phyloP scores from a whole-genome alignment of 2,797 vertebrate genomes.

The Bufotes viridis region DNA sequence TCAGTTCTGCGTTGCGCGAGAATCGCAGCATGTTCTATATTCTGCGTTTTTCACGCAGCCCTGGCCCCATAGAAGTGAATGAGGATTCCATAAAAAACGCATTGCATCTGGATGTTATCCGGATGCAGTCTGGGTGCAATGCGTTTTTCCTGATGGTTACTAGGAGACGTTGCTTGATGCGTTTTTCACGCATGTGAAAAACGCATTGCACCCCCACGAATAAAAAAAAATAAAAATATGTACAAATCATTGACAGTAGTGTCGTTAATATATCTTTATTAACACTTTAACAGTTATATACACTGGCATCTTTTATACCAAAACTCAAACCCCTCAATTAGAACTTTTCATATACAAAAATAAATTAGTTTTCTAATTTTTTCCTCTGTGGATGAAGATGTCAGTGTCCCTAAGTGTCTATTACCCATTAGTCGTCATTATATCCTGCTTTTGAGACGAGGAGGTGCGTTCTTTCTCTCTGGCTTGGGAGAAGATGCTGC shows the following conservation, averaged over 20 bases:
- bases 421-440: background rate
- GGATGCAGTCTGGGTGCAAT: too few species aligned
- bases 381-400: background rate
- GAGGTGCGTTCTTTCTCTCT: background rate
- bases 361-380: conserved; percentile 8
- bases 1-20: too few species aligned
- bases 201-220: too few species aligned
- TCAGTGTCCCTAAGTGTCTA: background rate
- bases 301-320: background rate
- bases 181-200: too few species aligned
- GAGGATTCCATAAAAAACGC: too few species aligned
- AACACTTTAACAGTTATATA: background rate
- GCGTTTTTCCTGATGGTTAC: too few species aligned
- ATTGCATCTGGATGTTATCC: too few species aligned
- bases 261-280: background rate
- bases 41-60: too few species aligned
- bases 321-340: background rate
- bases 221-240: too few species aligned
- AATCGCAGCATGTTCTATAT: too few species aligned
- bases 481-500: background rate
- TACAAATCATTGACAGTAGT: background rate
- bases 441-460: background rate
- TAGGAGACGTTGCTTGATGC: too few species aligned
- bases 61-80: too few species aligned
- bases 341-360: background rate